Percentiles rank a stretch among this genome's conserved stretches.
Conservation (phyloP, 2,797 vertebrate species). For the Sebastes steindachneri region DNA sequence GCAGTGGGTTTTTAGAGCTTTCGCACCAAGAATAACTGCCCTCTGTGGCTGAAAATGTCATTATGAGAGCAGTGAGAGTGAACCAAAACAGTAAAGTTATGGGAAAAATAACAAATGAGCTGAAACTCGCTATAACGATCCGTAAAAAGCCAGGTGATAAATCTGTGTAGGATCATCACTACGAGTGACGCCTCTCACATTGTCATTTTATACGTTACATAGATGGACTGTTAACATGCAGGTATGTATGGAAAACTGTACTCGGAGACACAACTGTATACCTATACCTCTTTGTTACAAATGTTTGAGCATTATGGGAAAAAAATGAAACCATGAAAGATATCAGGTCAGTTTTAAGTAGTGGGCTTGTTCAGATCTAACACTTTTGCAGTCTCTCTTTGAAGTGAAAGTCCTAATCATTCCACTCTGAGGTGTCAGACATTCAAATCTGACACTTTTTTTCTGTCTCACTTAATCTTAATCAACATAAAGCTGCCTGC, state of each 20-base stretch:
- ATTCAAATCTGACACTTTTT: conserved; percentile 35
- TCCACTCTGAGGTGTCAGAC: conserved; percentile 34
- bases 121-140: neutral
- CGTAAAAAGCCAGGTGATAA: neutral
- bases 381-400: neutral
- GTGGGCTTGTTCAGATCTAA: neutral
- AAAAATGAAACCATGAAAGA: neutral
- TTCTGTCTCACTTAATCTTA: conserved; percentile 67
- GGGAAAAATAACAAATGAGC: neutral
- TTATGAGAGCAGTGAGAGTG: too few species aligned
- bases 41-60: neutral
- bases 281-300: neutral
- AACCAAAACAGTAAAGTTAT: too few species aligned
- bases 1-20: neutral
- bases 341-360: neutral
- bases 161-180: neutral
- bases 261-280: neutral
- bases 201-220: neutral
- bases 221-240: neutral
- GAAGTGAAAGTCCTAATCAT: conserved; percentile 39
- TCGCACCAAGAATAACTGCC: neutral
- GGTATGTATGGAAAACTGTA: neutral
- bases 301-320: neutral
- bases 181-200: neutral
- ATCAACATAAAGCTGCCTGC: conserved; percentile 73